phyloP scores from a whole-genome alignment of 2,888 invertebrate genomes.

The Sarcophaga rosellei region DNA sequence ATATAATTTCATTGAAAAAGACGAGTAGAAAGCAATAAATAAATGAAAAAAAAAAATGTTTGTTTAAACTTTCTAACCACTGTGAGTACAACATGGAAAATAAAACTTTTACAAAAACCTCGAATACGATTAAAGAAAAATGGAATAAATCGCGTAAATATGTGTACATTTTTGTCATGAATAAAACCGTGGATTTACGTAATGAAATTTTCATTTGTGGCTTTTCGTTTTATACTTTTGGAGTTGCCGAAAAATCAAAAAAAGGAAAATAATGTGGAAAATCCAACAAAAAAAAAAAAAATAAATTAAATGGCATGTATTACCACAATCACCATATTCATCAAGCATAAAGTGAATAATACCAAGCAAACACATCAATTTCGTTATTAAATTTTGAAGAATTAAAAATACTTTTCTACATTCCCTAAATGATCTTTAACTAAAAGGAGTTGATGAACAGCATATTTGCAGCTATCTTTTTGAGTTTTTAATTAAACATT shows the following conservation, averaged over 20 bases:
- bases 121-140: conserved; percentile 44
- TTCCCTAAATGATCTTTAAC: no score
- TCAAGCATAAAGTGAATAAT: not conserved
- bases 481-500: no score
- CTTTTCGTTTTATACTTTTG: conserved; percentile 13
- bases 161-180: conserved; percentile 46
- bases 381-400: not conserved
- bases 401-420: not conserved
- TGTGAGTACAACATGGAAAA: conserved; percentile 4
- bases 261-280: not conserved
- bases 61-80: conserved; percentile 57
- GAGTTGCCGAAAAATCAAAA: not conserved
- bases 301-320: conserved; percentile 48
- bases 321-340: not conserved
- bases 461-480: no score
- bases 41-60: conserved; percentile 27
- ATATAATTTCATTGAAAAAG: conserved; percentile 59
- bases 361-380: not conserved
- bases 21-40: conserved; percentile 41
- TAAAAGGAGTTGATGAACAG: no score
- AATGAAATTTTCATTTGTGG: conserved; percentile 65
- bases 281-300: conserved; percentile 47
- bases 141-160: conserved; percentile 53
- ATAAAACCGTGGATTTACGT: conserved; percentile 45
- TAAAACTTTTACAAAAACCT: conserved; percentile 11